Evolutionary conservation across 92 coral and sea anemone genomes (phyloP).

Genomic region (Chrysogorgia sp.): DNA sequence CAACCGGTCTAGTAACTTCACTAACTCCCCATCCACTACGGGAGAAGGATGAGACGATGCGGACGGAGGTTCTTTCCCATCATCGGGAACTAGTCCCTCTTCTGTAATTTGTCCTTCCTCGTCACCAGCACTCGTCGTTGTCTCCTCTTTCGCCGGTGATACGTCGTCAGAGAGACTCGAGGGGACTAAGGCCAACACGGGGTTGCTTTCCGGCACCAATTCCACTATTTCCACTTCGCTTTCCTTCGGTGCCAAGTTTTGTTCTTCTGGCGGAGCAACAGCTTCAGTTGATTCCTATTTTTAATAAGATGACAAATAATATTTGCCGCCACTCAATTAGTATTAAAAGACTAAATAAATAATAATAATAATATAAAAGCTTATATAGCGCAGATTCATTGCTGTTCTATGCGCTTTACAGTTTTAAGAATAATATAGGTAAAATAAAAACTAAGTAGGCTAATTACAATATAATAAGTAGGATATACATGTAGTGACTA

Average conservation of each 20-base stretch:
- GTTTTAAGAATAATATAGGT: too few relatives aligned
- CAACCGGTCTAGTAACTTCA: conserved; percentile 80
- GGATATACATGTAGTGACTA: too few relatives aligned
- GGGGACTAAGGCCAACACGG: conserved; percentile 83
- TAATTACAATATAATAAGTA: too few relatives aligned
- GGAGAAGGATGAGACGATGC: conserved; percentile 24
- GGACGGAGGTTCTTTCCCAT: too few relatives aligned
- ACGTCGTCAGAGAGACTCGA: conserved; percentile 83
- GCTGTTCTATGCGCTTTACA: too few relatives aligned
- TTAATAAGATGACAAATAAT: too few relatives aligned
- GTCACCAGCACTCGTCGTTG: not conserved
- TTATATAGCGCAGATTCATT: too few relatives aligned
- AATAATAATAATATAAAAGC: too few relatives aligned
- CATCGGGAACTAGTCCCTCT: not conserved
- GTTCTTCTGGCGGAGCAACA: not conserved
- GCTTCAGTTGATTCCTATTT: not conserved
- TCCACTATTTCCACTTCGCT: not conserved
- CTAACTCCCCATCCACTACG: conserved; percentile 61
- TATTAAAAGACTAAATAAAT: too few relatives aligned
- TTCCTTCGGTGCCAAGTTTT: too few relatives aligned
- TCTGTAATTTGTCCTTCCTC: not conserved
- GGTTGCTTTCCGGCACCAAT: conserved; percentile 80
- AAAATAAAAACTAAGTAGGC: too few relatives aligned
- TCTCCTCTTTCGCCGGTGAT: conserved; percentile 73
- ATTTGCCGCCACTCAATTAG: too few relatives aligned